These are phyloP conservation scores for Ceratosolen solmsi DNA, from an alignment of 1,140 invertebrate species.

Conservation along the genomic window DNA sequence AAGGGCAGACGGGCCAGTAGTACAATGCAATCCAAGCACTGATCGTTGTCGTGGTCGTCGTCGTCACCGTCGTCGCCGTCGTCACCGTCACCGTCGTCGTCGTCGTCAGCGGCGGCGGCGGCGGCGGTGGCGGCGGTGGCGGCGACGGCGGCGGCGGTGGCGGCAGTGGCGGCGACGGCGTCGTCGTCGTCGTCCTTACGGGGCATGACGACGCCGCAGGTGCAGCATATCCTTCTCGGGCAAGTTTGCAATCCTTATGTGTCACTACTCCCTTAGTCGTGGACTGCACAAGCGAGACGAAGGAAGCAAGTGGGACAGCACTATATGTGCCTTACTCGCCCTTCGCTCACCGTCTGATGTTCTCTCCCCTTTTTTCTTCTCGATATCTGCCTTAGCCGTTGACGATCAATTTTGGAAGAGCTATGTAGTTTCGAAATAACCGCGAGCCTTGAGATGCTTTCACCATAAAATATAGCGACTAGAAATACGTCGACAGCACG, in stretches of 20 bases:
- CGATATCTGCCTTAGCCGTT: not conserved
- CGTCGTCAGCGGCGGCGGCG: slow-evolving; percentile 16
- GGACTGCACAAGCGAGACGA: not conserved
- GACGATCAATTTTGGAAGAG: not conserved
- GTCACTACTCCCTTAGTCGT: not conserved
- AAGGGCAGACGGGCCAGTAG: too few species aligned
- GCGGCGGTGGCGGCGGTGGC: not conserved
- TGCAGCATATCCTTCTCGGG: slow-evolving; percentile 21
- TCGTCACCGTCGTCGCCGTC: not conserved
- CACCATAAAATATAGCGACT: not conserved
- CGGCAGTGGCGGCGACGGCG: too few species aligned
- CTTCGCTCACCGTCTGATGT: not conserved
- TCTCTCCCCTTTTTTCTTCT: too few species aligned
- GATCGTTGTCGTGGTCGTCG: not conserved
- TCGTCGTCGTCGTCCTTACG: slow-evolving; percentile 4
- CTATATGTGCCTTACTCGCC: slow-evolving; percentile 4
- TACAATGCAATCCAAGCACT: not conserved
- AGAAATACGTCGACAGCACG: not conserved
- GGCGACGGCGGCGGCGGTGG: too few species aligned
- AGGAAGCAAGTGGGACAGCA: not conserved
- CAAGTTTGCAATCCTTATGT: slow-evolving; percentile 2
- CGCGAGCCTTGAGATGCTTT: not conserved
- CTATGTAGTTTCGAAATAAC: too few species aligned
- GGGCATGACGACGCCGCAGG: slow-evolving; percentile 14
- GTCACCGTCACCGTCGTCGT: not conserved